Evolutionary conservation across 2,113 vertebrate genomes (phyloP).

Genomic region (Mastomys natalensis): DNA sequence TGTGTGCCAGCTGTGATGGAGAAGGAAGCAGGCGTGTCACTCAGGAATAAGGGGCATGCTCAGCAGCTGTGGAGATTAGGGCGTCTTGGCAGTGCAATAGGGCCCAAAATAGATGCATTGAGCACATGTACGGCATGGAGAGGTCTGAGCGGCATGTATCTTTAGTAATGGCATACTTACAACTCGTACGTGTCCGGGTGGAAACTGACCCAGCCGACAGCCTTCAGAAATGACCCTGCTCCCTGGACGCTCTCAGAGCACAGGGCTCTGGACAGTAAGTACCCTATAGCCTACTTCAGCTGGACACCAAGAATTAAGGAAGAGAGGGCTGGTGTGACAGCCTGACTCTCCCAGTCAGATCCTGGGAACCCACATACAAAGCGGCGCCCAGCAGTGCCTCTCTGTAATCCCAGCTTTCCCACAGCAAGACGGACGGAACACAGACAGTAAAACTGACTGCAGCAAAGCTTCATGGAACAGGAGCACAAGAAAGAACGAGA

Average conservation of each 20-base stretch:
- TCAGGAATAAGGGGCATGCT: conserved; percentile 3
- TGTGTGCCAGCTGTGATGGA: not conserved
- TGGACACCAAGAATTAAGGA: not conserved
- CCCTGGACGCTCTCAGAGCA: not conserved
- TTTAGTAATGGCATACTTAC: conserved; percentile 69
- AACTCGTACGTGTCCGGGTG: conserved; percentile 49
- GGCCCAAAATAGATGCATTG: conserved; percentile 67
- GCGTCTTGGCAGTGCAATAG: conserved; percentile 47
- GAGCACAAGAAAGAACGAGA: not conserved
- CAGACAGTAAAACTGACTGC: not conserved
- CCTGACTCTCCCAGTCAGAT: not conserved
- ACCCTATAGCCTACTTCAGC: not conserved
- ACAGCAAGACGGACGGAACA: not conserved
- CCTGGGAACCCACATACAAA: too few relatives aligned
- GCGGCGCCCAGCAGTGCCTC: not conserved
- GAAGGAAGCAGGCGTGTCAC: not conserved
- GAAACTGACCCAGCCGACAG: conserved; percentile 50
- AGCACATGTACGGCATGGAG: not conserved
- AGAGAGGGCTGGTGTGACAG: not conserved
- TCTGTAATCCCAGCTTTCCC: not conserved
- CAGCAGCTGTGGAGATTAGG: conserved; percentile 56
- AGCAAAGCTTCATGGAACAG: too few relatives aligned
- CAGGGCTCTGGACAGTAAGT: not conserved
- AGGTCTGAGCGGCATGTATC: conserved; percentile 63
- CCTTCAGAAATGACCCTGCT: conserved; percentile 17